These are phyloP conservation scores for Drosophila rellima DNA, from an alignment of 2,888 invertebrate genomes.

Conservation along the genomic window DNA sequence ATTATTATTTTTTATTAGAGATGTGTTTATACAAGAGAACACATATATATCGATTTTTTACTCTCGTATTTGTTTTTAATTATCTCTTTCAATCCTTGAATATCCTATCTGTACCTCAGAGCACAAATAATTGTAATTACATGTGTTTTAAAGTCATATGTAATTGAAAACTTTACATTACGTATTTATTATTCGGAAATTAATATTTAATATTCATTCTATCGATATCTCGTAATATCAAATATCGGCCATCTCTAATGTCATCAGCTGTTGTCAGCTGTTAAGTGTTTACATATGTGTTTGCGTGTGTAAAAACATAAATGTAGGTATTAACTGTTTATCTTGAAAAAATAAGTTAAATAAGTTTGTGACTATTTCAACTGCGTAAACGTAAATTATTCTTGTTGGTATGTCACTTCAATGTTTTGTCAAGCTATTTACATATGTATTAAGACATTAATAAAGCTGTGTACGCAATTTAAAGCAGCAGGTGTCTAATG, in stretches of 20 bases:
- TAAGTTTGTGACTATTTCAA: constrained; percentile 19
- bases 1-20: background rate
- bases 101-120: too few species aligned
- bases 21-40: background rate
- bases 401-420: constrained; percentile 34
- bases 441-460: background rate
- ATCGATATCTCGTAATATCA: background rate
- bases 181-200: background rate
- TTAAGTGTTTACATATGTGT: constrained; percentile 43
- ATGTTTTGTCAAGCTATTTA: background rate
- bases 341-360: constrained; percentile 19
- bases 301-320: constrained; percentile 26
- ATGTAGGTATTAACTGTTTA: constrained; percentile 15
- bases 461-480: constrained; percentile 3
- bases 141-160: background rate
- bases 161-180: background rate
- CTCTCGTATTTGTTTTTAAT: background rate
- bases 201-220: background rate
- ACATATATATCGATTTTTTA: background rate
- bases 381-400: background rate
- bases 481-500: constrained; percentile 53
- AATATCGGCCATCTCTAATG: constrained; percentile 34
- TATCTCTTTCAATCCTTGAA: background rate
- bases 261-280: constrained; percentile 52
- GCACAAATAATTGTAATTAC: too few species aligned